Conservation (phyloP, 2,797 vertebrate genomes). For the Malurus leucopterus region DNA sequence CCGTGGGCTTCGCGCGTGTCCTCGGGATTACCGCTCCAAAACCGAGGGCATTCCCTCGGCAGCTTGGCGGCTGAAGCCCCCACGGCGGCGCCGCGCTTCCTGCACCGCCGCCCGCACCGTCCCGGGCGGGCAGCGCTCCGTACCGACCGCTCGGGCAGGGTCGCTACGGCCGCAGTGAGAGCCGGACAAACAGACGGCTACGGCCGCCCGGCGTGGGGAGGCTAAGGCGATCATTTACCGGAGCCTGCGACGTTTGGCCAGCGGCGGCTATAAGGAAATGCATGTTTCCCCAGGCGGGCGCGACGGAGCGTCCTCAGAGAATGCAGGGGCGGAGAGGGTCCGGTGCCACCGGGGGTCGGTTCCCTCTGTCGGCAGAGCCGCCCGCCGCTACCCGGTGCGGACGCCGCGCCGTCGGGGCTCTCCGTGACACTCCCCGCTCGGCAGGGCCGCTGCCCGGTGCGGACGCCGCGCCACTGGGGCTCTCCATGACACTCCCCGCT, state of each 20-base stretch:
- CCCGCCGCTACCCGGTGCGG: not conserved
- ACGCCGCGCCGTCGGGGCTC: not conserved
- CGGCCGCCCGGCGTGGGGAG: not conserved
- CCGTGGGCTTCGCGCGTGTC: not conserved
- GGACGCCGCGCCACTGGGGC: not conserved
- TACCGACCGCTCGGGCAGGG: not conserved
- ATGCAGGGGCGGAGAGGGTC: not conserved
- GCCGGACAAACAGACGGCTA: not conserved
- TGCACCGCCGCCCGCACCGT: not conserved
- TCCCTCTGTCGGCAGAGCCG: not conserved
- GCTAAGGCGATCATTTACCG: not conserved
- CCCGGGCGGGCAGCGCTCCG: not conserved
- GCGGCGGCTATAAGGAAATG: too few relatives aligned
- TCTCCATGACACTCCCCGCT: rapidly evolving
- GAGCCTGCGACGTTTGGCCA: not conserved
- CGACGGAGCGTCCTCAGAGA: not conserved
- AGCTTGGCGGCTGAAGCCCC: not conserved
- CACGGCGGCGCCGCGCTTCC: not conserved
- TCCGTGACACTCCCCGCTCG: too few relatives aligned
- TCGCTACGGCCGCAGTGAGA: not conserved
- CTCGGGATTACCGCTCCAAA: not conserved
- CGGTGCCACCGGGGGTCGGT: not conserved
- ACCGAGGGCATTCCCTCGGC: not conserved
- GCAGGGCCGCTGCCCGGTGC: not conserved
- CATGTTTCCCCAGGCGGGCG: not conserved